phyloP scores from a whole-genome alignment of 53 echinoderm and acorn worm genomes.

The Echinometra lucunter region DNA sequence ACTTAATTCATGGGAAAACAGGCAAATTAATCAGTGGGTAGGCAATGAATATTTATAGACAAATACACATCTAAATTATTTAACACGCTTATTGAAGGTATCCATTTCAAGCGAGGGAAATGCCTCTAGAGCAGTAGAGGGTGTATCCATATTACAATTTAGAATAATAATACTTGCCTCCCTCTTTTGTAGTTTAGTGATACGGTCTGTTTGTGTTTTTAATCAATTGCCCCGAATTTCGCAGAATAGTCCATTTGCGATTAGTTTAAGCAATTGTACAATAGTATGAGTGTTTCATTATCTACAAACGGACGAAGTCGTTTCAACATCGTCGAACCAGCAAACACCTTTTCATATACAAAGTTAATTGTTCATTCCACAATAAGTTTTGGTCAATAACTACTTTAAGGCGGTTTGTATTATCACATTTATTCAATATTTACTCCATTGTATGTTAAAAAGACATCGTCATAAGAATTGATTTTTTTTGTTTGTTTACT shows the following conservation, averaged over 20 bases:
- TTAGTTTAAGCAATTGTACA: neutral
- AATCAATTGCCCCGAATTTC: neutral
- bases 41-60: neutral
- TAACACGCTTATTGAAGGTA: neutral
- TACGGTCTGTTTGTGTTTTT: neutral
- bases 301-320: neutral
- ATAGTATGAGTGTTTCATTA: neutral
- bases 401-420: neutral
- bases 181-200: neutral
- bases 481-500: neutral
- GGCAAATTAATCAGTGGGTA: neutral
- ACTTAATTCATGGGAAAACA: neutral
- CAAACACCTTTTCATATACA: neutral
- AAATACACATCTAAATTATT: neutral
- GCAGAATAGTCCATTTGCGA: neutral
- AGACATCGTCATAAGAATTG: neutral
- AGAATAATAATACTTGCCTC: neutral
- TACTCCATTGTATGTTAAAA: neutral
- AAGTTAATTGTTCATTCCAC: neutral
- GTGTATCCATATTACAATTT: neutral
- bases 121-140: too few relatives aligned
- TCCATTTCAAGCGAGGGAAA: too few relatives aligned
- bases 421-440: neutral
- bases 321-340: neutral
- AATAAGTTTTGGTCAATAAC: neutral